Evolutionary conservation across 1,140 invertebrate genomes (phyloP).

Genomic region (Drosophila mojavensis): DNA sequence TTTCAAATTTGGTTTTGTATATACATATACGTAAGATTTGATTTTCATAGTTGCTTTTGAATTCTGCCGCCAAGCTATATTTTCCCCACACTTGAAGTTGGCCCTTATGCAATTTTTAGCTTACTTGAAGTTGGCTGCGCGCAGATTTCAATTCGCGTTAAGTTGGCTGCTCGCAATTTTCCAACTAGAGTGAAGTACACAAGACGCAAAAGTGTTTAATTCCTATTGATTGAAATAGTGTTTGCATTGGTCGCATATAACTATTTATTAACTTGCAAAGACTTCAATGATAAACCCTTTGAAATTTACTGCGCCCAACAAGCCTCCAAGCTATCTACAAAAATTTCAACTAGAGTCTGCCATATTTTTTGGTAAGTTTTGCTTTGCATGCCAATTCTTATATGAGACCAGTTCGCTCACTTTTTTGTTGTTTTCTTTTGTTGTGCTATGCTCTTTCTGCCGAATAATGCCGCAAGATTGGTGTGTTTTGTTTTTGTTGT

Average conservation of each 20-base stretch:
- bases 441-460: constrained; percentile 39
- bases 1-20: background rate
- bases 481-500: background rate
- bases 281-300: constrained; percentile 18
- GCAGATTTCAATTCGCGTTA: constrained; percentile 7
- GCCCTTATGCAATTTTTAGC: constrained; percentile 2
- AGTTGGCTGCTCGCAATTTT: constrained; percentile 28
- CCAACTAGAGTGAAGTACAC: constrained; percentile 4
- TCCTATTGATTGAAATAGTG: background rate
- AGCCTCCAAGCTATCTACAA: constrained; percentile 3
- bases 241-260: background rate
- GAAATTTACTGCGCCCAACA: background rate
- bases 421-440: constrained; percentile 22
- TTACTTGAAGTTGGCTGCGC: constrained; percentile 23
- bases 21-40: background rate
- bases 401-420: constrained; percentile 15
- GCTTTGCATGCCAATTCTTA: constrained; percentile 3
- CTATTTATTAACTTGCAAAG: background rate
- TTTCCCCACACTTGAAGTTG: constrained; percentile 13
- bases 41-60: background rate
- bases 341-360: constrained; percentile 18
- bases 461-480: background rate
- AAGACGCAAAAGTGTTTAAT: background rate
- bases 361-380: constrained; percentile 31
- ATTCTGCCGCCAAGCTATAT: background rate